phyloP scores from a whole-genome alignment of 2,113 vertebrate species.

The Polypterus bichir region DNA sequence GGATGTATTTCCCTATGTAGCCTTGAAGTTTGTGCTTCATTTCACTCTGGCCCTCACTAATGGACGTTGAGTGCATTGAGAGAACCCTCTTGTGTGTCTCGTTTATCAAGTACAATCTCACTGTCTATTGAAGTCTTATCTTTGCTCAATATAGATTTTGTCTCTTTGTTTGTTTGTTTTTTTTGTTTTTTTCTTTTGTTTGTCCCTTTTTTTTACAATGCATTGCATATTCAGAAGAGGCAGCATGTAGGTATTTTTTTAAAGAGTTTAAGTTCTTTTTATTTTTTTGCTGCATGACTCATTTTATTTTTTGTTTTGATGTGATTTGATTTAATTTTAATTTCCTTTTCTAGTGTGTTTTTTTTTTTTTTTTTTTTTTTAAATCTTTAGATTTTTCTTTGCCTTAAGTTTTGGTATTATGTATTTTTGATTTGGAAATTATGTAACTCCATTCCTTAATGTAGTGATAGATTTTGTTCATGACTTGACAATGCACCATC shows the following conservation, averaged over 20 bases:
- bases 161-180: background rate
- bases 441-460: background rate
- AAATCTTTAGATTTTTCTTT: slow-evolving; percentile 20
- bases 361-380: slow-evolving; percentile 19
- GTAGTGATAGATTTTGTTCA: slow-evolving; percentile 21
- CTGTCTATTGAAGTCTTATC: slow-evolving; percentile 39
- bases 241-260: slow-evolving; percentile 45
- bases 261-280: slow-evolving; percentile 22
- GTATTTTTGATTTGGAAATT: slow-evolving; percentile 3
- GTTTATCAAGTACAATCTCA: slow-evolving; percentile 29
- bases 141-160: slow-evolving; percentile 49
- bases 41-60: slow-evolving; percentile 12
- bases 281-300: slow-evolving; percentile 47
- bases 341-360: slow-evolving; percentile 14
- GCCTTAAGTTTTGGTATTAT: slow-evolving; percentile 10
- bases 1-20: no score
- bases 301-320: slow-evolving; percentile 24
- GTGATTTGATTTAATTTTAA: no score
- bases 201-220: slow-evolving; percentile 45
- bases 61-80: slow-evolving; percentile 22
- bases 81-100: slow-evolving; percentile 19
- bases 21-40: no score
- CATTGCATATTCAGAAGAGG: slow-evolving; percentile 42
- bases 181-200: slow-evolving; percentile 17
- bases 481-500: slow-evolving; percentile 18